phyloP scores from a whole-genome alignment of 92 coral and sea anemone genomes.

The Pocillopora meandrina region DNA sequence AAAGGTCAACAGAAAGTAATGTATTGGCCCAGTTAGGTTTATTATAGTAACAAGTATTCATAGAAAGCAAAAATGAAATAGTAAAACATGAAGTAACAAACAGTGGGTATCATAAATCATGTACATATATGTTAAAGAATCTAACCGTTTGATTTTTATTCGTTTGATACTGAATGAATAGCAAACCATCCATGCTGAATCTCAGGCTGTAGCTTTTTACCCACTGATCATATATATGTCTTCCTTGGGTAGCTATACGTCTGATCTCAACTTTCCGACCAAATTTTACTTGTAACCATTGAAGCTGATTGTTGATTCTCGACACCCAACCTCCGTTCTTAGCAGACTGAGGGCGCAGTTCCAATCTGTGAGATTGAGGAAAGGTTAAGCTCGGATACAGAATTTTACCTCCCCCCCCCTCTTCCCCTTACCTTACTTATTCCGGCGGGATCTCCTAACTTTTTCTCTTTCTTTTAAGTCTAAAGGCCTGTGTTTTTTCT shows the following conservation, averaged over 20 bases:
- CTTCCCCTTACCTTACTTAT: too few species aligned
- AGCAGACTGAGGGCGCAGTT: neutral
- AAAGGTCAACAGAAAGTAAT: too few species aligned
- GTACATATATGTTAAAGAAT: neutral
- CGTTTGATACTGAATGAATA: conserved; percentile 5
- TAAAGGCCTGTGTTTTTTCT: too few species aligned
- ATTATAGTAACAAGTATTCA: too few species aligned
- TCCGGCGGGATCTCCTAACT: too few species aligned
- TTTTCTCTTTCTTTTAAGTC: too few species aligned
- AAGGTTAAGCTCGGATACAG: too few species aligned
- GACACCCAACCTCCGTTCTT: neutral
- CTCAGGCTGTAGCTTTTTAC: conserved; percentile 44
- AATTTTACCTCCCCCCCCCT: too few species aligned
- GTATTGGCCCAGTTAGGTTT: too few species aligned
- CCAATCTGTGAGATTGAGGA: neutral
- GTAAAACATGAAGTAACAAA: too few species aligned
- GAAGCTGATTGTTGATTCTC: neutral
- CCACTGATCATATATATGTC: conserved; percentile 22
- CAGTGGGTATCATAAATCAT: too few species aligned
- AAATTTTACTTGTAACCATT: conserved; percentile 29
- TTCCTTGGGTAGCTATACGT: conserved; percentile 48
- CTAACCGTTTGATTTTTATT: conserved; percentile 7
- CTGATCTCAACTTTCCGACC: conserved; percentile 20
- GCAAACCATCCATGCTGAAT: conserved; percentile 39
- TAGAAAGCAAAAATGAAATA: too few species aligned